These are phyloP conservation scores for Tetraodon nigroviridis DNA, from an alignment of 2,113 vertebrate genomes.

Conservation along the genomic window DNA sequence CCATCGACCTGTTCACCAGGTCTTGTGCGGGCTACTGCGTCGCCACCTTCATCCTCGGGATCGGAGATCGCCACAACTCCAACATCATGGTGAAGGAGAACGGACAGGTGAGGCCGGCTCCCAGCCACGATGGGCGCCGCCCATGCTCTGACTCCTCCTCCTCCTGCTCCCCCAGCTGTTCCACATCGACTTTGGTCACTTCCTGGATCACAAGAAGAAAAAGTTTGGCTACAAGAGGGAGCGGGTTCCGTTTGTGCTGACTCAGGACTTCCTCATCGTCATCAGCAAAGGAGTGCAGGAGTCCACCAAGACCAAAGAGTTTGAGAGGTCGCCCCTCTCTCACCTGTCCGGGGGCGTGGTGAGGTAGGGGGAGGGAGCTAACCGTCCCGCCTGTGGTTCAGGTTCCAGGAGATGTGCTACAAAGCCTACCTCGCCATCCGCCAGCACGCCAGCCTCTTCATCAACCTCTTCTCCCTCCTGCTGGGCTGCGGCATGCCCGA, in stretches of 20 bases:
- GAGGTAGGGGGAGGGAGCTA: no score
- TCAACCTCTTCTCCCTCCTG: slow-evolving; percentile 97
- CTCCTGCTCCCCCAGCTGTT: slow-evolving; percentile 80
- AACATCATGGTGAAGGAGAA: slow-evolving; percentile 99
- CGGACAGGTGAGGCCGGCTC: slow-evolving; percentile 80
- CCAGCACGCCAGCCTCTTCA: slow-evolving; percentile 95
- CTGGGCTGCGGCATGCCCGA: slow-evolving; percentile 96
- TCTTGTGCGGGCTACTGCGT: slow-evolving; percentile 98
- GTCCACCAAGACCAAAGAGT: slow-evolving; percentile 96
- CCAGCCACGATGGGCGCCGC: not conserved
- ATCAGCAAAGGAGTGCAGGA: slow-evolving; percentile 98
- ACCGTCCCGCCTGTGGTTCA: slow-evolving; percentile 54
- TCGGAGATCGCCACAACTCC: slow-evolving; percentile 97
- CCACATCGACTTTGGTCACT: slow-evolving; percentile 98
- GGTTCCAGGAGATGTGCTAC: slow-evolving; percentile 97
- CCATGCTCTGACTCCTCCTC: not conserved
- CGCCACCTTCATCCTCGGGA: slow-evolving; percentile 96
- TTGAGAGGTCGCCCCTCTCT: slow-evolving; percentile 78
- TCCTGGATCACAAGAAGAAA: slow-evolving; percentile 98
- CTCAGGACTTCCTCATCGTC: slow-evolving; percentile 97
- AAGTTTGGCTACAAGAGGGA: slow-evolving; percentile 99
- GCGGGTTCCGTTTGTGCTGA: slow-evolving; percentile 94
- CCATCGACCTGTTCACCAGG: slow-evolving; percentile 94
- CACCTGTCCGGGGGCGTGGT: not conserved
- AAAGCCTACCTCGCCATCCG: slow-evolving; percentile 94